Evolutionary conservation across 1,140 invertebrate genomes (phyloP).

Genomic region (Eriocheir sinensis): DNA sequence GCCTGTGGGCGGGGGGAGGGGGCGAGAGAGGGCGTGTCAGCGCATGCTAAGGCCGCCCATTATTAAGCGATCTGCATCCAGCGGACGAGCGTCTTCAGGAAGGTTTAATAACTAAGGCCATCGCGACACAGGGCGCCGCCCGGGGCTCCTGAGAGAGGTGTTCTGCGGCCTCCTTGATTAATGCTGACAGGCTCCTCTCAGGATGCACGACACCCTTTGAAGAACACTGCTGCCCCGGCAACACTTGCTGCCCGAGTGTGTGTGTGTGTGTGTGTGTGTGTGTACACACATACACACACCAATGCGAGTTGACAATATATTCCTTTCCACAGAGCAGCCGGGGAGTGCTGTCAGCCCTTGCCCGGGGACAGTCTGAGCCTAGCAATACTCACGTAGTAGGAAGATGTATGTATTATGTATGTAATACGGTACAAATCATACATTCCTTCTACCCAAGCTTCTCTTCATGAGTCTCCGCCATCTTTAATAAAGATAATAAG

Average conservation of each 20-base stretch:
- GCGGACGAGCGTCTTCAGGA: slow-evolving; percentile 9
- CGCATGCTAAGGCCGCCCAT: neutral
- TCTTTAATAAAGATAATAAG: too few species aligned
- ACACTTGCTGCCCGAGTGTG: slow-evolving; percentile 29
- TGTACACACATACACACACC: too few species aligned
- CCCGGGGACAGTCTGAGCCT: too few species aligned
- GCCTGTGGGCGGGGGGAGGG: slow-evolving; percentile 16
- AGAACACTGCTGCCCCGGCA: neutral
- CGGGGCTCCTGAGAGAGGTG: neutral
- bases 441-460: too few species aligned
- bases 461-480: too few species aligned
- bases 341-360: too few species aligned
- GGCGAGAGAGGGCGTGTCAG: neutral
- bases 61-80: neutral
- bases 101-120: neutral
- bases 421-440: too few species aligned
- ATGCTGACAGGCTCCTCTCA: slow-evolving; percentile 3
- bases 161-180: neutral
- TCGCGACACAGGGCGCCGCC: neutral
- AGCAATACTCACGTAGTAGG: too few species aligned
- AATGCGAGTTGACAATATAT: too few species aligned
- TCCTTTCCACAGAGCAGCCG: too few species aligned
- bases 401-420: too few species aligned
- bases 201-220: neutral
- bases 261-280: slow-evolving; percentile 25